Base-by-base conservation (phyloP, 1,140 invertebrate genomes). In the Bombus sylvicola region DNA sequence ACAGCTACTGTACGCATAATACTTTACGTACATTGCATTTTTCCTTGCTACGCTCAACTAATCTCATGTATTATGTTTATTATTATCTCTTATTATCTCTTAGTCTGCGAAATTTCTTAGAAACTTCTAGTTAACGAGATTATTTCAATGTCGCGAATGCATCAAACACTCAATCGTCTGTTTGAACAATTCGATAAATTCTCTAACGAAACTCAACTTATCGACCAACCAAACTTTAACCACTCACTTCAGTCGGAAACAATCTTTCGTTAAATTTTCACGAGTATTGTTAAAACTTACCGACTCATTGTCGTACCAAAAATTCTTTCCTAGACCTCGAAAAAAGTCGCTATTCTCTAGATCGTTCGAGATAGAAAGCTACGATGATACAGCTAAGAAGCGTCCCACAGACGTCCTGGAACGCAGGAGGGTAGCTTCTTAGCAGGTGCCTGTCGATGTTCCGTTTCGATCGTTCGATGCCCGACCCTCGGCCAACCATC, bases 381-480 rank as follows among this genome's bases (percentile, higher is more conserved):
- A n/a, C 0, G 18, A 41, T 13, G 34, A 34, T 31, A 13, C 71
- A 73, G 28, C 39, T 18, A 43, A 8, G 34, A 73, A 68, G 87
- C 81, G 88, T 86, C 87, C 69, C 80, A 83, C 75, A 86, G 88
- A 83, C 74, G 12, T 47, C 73, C 69, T 75, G 31, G 15, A 47
- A 57, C 43, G 59, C 53, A 71, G 71, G 88, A 84, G 87, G 85
- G 68, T 91, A 75, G 89, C 81, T 89, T 86, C 47, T 47, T 87
- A 90, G 92, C 93, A 93, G 93, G 93, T 94, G 92, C 92, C 88
- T 85, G 71, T 85, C 78, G 76, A 81, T 87, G 69, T 59, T 68
- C 25, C 68, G n/a, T 87, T 90, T 91, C 91, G 87, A 93, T 92
- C 88, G 87, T 90, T 88, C 91, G 92, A 89, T 91, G 79, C 39